Evolutionary conservation across 2,113 vertebrate genomes (phyloP).

Genomic region (Vicugna pacos): DNA sequence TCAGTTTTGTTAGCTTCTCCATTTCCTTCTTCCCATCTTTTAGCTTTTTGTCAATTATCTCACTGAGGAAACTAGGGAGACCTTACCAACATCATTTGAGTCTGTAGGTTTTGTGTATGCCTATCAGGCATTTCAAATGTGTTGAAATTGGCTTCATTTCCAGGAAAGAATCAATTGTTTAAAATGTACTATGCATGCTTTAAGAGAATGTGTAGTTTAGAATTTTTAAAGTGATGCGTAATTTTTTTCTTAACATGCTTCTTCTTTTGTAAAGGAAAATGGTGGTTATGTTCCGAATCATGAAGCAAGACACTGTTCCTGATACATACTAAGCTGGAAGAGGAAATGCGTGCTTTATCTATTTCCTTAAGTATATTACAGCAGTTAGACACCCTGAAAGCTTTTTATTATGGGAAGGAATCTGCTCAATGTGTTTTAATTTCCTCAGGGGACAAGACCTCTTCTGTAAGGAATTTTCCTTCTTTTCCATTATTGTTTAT

Average conservation of each 20-base stretch:
- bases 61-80: neutral
- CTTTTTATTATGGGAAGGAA: neutral
- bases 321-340: neutral
- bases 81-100: neutral
- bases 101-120: neutral
- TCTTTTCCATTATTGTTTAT: too few relatives aligned
- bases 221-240: neutral
- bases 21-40: neutral
- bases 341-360: neutral
- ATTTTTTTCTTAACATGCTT: too few relatives aligned
- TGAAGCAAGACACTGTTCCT: neutral
- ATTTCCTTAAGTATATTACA: neutral
- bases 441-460: neutral
- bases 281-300: neutral
- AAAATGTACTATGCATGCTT: neutral
- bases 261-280: neutral
- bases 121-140: neutral
- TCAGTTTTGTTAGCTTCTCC: neutral
- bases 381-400: neutral
- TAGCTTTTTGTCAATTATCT: neutral
- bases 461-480: neutral
- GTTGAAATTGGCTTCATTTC: neutral
- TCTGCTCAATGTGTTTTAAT: slow-evolving; percentile 16
- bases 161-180: neutral
- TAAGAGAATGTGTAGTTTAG: neutral